A percentile compares a stretch with the other conserved stretches of the same genome.
These are phyloP conservation scores for Falco naumanni DNA, from an alignment of 2,797 vertebrate species.

Conservation along the genomic window DNA sequence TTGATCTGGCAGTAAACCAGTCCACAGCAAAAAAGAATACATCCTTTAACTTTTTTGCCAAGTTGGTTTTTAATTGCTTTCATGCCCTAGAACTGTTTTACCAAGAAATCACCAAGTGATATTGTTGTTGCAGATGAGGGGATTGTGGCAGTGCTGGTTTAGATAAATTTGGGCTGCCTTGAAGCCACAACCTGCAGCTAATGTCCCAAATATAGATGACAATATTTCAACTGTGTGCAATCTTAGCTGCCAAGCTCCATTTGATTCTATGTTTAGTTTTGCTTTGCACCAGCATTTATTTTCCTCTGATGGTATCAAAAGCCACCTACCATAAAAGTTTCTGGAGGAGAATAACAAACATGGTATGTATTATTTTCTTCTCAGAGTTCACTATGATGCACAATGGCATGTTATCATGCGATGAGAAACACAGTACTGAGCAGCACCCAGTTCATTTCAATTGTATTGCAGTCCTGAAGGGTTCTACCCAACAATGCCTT, in stretches of 20 bases:
- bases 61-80: neutral
- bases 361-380: neutral
- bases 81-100: neutral
- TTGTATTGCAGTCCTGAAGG: constrained; percentile 19
- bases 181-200: neutral
- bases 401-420: neutral
- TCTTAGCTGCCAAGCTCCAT: neutral
- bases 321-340: neutral
- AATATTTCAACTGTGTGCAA: neutral
- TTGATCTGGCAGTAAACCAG: neutral
- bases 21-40: neutral
- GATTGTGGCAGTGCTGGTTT: neutral
- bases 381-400: neutral
- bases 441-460: constrained; percentile 8
- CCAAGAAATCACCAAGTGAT: neutral
- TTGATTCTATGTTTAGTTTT: neutral
- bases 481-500: constrained; percentile 23
- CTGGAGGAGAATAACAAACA: neutral
- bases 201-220: neutral
- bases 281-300: neutral
- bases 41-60: neutral
- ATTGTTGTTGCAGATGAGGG: neutral
- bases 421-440: neutral
- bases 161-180: neutral
- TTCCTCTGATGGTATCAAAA: neutral